Conservation (phyloP, 2,113 vertebrate genomes). For the Gopherus flavomarginatus region DNA sequence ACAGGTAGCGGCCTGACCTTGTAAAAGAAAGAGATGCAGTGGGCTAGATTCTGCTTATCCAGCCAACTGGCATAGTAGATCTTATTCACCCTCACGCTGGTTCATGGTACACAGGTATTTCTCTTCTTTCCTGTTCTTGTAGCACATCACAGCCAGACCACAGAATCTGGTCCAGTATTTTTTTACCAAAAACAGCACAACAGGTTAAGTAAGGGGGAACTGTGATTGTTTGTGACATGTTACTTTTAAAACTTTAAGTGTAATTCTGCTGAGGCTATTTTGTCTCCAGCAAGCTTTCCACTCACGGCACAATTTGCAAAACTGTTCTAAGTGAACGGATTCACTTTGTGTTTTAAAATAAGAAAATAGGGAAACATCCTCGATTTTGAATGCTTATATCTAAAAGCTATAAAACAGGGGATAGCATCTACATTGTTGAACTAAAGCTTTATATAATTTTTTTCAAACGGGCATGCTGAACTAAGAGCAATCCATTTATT, state of each 20-base stretch:
- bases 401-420: slow-evolving; percentile 13
- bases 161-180: neutral
- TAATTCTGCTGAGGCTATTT: neutral
- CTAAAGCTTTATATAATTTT: neutral
- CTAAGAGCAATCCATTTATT: slow-evolving; percentile 28
- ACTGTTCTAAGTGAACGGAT: neutral
- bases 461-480: slow-evolving; percentile 20
- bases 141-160: neutral
- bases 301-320: slow-evolving; percentile 42
- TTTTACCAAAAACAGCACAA: neutral
- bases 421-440: slow-evolving; percentile 35
- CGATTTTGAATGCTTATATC: slow-evolving; percentile 30
- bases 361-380: slow-evolving; percentile 19
- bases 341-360: slow-evolving; percentile 29
- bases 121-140: neutral
- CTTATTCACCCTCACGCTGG: neutral
- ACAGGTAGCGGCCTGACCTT: neutral
- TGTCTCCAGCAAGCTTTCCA: slow-evolving; percentile 6
- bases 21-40: neutral
- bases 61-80: slow-evolving; percentile 6
- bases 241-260: neutral
- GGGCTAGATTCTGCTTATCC: neutral
- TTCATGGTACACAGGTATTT: neutral
- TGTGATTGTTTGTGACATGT: neutral
- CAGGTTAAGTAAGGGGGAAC: neutral